Conservation (phyloP, 2,888 invertebrate species). For the Parapristionchus giblindavisi region DNA sequence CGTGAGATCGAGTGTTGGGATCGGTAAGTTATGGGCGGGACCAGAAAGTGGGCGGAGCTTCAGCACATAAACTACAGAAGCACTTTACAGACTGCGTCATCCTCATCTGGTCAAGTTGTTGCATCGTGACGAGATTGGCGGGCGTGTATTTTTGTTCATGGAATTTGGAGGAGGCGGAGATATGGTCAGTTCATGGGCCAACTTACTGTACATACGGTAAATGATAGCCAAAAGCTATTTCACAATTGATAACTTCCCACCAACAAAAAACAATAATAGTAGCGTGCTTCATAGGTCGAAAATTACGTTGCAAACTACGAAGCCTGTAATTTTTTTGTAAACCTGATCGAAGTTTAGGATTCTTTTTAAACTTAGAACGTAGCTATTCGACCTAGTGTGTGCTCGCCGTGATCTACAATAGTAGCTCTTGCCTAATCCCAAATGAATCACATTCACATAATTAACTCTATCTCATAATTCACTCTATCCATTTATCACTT, state of each 20-base stretch:
- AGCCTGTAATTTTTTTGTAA: background rate
- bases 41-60: background rate
- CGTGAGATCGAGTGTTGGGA: slow-evolving; percentile 63
- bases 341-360: background rate
- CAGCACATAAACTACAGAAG: background rate
- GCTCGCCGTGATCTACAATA: too few relatives aligned
- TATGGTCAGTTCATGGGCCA: slow-evolving; percentile 55
- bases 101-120: slow-evolving; percentile 44
- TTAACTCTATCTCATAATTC: background rate
- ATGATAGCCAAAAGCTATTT: too few relatives aligned
- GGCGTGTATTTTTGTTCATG: slow-evolving; percentile 70
- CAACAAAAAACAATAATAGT: background rate
- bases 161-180: slow-evolving; percentile 72
- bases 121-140: slow-evolving; percentile 48
- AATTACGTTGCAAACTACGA: too few relatives aligned
- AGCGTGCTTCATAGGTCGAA: background rate
- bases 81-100: slow-evolving; percentile 44
- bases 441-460: too few relatives aligned
- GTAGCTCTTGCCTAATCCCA: too few relatives aligned
- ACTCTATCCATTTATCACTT: background rate
- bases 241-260: too few relatives aligned
- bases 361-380: too few relatives aligned
- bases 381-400: too few relatives aligned
- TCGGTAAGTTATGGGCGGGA: slow-evolving; percentile 25
- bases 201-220: too few relatives aligned